A percentile compares a stretch with the other conserved stretches of the same genome.
Conservation (phyloP, 2,888 invertebrate species). For the Amblyteles armatorius region DNA sequence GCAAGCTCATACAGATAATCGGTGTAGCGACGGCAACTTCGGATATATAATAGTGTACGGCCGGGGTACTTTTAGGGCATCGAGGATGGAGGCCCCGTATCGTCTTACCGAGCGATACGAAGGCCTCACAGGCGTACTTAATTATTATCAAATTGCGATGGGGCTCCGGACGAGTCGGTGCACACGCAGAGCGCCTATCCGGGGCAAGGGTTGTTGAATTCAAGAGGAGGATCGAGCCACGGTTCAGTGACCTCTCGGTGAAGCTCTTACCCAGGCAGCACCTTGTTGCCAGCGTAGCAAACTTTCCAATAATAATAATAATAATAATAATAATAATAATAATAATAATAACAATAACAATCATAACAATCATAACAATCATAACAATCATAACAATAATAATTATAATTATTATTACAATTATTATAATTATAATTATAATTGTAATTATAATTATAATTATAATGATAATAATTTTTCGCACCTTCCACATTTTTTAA, state of each 20-base stretch:
- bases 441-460: background rate
- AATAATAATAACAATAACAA: background rate
- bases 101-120: slow-evolving; percentile 61
- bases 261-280: background rate
- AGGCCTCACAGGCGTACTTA: slow-evolving; percentile 50
- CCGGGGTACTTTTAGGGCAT: slow-evolving; percentile 61
- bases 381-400: too few species aligned
- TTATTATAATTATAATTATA: background rate
- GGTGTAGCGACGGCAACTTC: background rate
- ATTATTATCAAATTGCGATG: slow-evolving; percentile 66
- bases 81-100: slow-evolving; percentile 44
- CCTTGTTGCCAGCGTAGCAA: too few species aligned
- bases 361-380: background rate
- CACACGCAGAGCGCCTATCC: slow-evolving; percentile 41
- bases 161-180: slow-evolving; percentile 33
- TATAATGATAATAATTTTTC: too few species aligned
- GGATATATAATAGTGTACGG: background rate
- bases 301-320: background rate
- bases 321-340: too few species aligned
- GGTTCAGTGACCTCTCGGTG: slow-evolving; percentile 55
- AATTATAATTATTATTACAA: slow-evolving; percentile 3
- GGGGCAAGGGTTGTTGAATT: slow-evolving; percentile 59
- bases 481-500: background rate
- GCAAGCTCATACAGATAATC: slow-evolving; percentile 24
- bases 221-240: slow-evolving; percentile 41